Evolutionary conservation across 2,888 invertebrate genomes (phyloP), one percentile per base, ranked within the genome.

Genomic region (Digitonthophagus gazella): DNA sequence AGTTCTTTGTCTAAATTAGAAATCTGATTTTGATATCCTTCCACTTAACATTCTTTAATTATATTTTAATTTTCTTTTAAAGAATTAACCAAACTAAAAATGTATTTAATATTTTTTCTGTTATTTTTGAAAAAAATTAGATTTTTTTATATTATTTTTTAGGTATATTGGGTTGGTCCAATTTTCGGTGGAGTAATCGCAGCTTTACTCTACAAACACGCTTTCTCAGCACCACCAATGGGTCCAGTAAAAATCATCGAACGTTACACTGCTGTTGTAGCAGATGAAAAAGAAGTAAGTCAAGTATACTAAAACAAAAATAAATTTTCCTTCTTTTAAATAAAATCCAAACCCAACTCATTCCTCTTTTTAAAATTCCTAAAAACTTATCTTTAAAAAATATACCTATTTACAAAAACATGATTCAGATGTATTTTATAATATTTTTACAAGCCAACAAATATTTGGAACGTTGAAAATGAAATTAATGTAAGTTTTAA

Each of bases 101-200:
- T 44, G 5, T 44, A 44, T 2, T 57, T 57, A 57, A 57, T 16
- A 57, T 57, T 57, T 4, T 15, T 16, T 14, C 20, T 28, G 19
- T n/a, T n/a, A n/a, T n/a, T 1, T 22, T 3, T 15, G 11, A 22
- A n/a, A n/a, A n/a, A n/a, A n/a, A n/a, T n/a, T n/a, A n/a, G n/a
- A n/a, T 63, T 19, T 18, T 76, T 80, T n/a, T n/a, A n/a, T n/a
- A n/a, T n/a, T n/a, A n/a, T n/a, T n/a, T n/a, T n/a, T 0, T 79
- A 90, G 92, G 88, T 95, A 0, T 96, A 94, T 84, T 96, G 95
- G 95, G 87, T 90, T n/a, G 96, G 95, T 0, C 95, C 95, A 0
- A 87, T 93, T 70, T 84, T 91, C 1, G 95, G 95, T 55, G 95
- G 93, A 3, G 85, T 93, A 65, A 88, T 89, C 0, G 94, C 91